Base-by-base conservation (phyloP, 2,797 vertebrate genomes). In the Argyrosomus regius region DNA sequence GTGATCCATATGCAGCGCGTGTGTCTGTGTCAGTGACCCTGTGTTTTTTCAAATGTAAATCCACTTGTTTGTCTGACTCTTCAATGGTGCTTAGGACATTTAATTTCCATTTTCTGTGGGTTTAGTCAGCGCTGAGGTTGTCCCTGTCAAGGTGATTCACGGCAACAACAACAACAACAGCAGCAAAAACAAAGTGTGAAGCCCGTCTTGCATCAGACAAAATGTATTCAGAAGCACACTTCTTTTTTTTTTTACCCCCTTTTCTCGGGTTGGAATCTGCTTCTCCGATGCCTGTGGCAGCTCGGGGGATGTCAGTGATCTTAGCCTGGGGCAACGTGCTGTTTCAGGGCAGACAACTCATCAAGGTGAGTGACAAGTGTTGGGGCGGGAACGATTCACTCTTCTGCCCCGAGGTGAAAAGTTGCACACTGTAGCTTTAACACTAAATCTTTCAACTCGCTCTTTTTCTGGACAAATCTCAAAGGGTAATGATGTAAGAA, bases 351-450 rank as follows among this genome's bases (percentile, higher is more conserved):
- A 83, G 87, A 86, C 89, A 75, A 69, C 80, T 86, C 86, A 81
- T 91, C 91, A 89, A 79, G 72, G 72, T 87, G 87, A 90, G 77
- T 89, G 92, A 92, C 91, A 84, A 69, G 81, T 74, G 81, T 71
- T 61, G 77, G 77, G 81, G 72, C 16, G 43, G 80, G 62, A 83
- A 80, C 49, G 13, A 71, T 84, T 77, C 57, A 50, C 58, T 81
- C 79, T 70, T 53, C 22, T 56, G 80, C 84, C 87, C 74, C 3
- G 22, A 63, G 88, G 80, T 77, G 75, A 78, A 69, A 86, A 69
- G 75, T 57, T 83, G 60, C 78, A 76, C 58, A 45, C 54, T 73
- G 81, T 54, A 59, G 83, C 64, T 83, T 54, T 52, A 74, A 74
- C 57, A 16, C 43, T 3, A 22, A 63, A 60, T 72, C 70, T 77